phyloP scores from a whole-genome alignment of 1,140 invertebrate species.

The Chironomus striatipennis region DNA sequence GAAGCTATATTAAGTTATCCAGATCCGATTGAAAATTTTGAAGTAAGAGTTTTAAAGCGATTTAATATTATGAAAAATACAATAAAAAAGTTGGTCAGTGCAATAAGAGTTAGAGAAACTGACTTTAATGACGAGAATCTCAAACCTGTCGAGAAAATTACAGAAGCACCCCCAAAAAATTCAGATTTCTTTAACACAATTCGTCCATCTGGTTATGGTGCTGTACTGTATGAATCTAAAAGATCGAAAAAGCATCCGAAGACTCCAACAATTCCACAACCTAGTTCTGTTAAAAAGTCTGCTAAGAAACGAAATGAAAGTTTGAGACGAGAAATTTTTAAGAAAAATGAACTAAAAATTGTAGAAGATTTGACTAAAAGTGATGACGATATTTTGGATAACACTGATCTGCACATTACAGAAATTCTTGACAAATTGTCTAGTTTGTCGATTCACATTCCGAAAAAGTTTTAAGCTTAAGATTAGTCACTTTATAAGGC shows the following conservation, averaged over 20 bases:
- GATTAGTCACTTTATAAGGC: too few species aligned
- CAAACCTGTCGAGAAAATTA: not conserved
- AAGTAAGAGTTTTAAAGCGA: not conserved
- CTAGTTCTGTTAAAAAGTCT: not conserved
- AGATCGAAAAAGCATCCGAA: not conserved
- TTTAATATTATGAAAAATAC: not conserved
- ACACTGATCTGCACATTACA: not conserved
- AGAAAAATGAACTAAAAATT: not conserved
- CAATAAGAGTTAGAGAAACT: not conserved
- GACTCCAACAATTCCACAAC: not conserved
- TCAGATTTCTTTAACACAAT: conserved; percentile 10
- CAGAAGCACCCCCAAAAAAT: not conserved
- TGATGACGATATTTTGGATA: not conserved
- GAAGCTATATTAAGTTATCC: not conserved
- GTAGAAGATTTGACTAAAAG: not conserved
- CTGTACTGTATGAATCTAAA: not conserved
- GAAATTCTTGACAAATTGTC: conserved; percentile 12
- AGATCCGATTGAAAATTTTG: not conserved
- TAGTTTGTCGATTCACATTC: not conserved
- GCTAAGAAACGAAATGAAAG: not conserved
- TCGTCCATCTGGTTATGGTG: not conserved
- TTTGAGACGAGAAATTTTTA: not conserved
- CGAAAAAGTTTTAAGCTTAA: not conserved
- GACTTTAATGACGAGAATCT: not conserved
- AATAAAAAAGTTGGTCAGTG: not conserved